phyloP scores from a whole-genome alignment of 2,113 vertebrate species.

The Pterocles orientalis region DNA sequence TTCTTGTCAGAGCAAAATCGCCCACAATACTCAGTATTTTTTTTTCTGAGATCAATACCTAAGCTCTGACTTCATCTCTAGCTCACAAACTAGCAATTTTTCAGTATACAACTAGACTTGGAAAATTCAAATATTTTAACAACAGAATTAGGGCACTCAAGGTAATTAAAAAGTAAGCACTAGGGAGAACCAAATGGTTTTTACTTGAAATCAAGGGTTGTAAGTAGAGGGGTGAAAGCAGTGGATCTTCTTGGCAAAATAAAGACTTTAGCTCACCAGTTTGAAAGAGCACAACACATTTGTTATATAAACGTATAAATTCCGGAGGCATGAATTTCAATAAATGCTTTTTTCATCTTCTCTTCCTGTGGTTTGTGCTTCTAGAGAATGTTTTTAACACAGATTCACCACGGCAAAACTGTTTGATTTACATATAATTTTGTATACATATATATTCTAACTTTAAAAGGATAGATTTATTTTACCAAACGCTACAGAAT shows the following conservation, averaged over 20 bases:
- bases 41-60: slow-evolving; percentile 35
- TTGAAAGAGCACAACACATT: not conserved
- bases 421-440: slow-evolving; percentile 12
- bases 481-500: not conserved
- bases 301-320: not conserved
- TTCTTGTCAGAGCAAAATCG: slow-evolving; percentile 24
- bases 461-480: not conserved
- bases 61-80: not conserved
- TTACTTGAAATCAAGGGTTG: not conserved
- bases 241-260: not conserved
- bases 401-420: not conserved
- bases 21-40: not conserved
- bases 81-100: not conserved
- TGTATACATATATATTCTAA: not conserved
- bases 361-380: not conserved
- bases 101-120: not conserved
- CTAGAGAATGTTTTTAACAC: not conserved
- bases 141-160: not conserved
- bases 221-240: not conserved
- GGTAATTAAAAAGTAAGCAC: slow-evolving; percentile 38
- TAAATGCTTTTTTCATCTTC: slow-evolving; percentile 6
- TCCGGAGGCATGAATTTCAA: not conserved
- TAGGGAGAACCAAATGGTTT: not conserved
- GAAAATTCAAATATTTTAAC: not conserved
- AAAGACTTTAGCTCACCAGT: not conserved